Conservation (phyloP, 2,888 invertebrate species). For the Cybosia mesomella region DNA sequence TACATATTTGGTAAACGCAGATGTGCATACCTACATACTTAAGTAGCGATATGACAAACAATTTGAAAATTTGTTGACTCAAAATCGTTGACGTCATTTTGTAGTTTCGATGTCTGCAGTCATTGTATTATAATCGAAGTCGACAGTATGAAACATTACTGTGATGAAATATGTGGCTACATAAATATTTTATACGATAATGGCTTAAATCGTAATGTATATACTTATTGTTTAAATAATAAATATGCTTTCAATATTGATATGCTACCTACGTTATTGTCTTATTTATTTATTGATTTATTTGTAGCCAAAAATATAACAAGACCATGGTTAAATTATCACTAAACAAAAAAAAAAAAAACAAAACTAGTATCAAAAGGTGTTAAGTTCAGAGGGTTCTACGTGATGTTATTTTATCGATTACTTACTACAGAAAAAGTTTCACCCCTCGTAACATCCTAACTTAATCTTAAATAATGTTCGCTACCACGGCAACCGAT, state of each 20-base stretch:
- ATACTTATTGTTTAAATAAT: background rate
- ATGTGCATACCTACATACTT: slow-evolving; percentile 42
- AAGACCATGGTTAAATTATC: background rate
- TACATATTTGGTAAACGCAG: slow-evolving; percentile 63
- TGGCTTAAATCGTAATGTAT: background rate
- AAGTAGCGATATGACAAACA: slow-evolving; percentile 37
- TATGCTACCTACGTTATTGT: background rate
- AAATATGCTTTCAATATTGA: background rate
- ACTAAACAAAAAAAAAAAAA: background rate
- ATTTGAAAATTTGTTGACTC: slow-evolving; percentile 32
- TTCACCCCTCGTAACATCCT: background rate
- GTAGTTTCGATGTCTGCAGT: slow-evolving; percentile 30
- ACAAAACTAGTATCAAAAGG: background rate
- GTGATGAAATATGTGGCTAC: background rate
- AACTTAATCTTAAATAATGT: slow-evolving; percentile 8
- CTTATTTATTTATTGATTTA: background rate
- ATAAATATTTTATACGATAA: background rate
- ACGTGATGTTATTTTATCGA: background rate
- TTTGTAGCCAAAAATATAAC: background rate
- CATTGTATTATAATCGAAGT: background rate
- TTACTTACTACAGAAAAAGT: slow-evolving; percentile 1
- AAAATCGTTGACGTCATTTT: slow-evolving; percentile 45
- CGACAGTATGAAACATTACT: background rate
- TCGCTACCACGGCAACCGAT: background rate
- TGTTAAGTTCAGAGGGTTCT: background rate